Base-by-base conservation (phyloP, 2,888 invertebrate species). In the Erebia ligea region DNA sequence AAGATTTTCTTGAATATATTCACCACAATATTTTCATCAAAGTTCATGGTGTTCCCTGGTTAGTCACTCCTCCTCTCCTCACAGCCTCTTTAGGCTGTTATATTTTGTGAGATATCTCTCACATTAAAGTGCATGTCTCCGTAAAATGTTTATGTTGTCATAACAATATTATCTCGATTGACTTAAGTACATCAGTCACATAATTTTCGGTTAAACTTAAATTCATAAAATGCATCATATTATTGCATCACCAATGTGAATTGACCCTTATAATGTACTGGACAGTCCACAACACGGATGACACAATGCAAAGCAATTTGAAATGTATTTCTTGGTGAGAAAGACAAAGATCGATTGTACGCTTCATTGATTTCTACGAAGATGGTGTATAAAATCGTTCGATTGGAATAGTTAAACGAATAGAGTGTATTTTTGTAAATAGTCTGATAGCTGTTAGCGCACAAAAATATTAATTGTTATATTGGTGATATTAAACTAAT, bases 311-410 rank as follows among this genome's bases (percentile, higher is more conserved):
- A 45, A 45, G 69, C 52, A 75, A 62, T 73, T 69, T 75, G 54
- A 59, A 63, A 11, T 59, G 62, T 75, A 76, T 71, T 57, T 42
- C 73, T 45, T 52, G 48, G 34, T 10, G 13, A 8, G 25, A 66
- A 70, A 59, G 71, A 58, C 64, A 25, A 42, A 63, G 48, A 71
- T 72, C 42, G 71, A 21, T 45, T 73, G 67, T 79, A 76, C 77
- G 76, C 34, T 58, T 42, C 79, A 79, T 81, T 79, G 78, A 66
- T 59, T 56, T 66, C 17, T 50, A 70, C 68, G 54, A 63, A 61
- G 64, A 54, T 80, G 79, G 80, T 82, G 82, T 70, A 66, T 64
- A 64, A 68, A 83, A 86, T 85, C 86, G 82, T 80, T 86, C 83
- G 80, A 80, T 81, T 80, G 82, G 70, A 73, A 56, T 68, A 67